Conservation (phyloP, 2,797 vertebrate genomes). For the Sus cebifrons region DNA sequence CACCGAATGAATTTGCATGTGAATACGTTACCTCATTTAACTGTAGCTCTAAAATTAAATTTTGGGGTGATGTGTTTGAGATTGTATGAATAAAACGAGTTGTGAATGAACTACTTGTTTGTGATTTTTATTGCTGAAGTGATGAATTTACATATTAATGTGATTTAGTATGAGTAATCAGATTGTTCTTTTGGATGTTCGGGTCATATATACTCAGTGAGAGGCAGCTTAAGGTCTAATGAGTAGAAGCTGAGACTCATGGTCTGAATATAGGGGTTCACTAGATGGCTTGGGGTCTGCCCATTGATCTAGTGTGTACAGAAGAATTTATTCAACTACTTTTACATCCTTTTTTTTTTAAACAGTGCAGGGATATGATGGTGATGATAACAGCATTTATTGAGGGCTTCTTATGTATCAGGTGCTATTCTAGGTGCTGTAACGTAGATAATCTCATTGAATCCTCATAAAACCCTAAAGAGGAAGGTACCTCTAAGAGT, state of each 20-base stretch:
- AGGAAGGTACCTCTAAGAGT: not conserved
- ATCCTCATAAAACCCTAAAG: not conserved
- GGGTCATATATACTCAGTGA: constrained; percentile 52
- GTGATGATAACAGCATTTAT: not conserved
- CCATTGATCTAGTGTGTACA: constrained; percentile 9
- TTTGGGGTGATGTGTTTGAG: constrained; percentile 72
- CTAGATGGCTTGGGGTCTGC: not conserved
- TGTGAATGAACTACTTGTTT: constrained; percentile 82
- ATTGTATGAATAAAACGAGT: constrained; percentile 76
- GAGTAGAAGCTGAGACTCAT: constrained; percentile 18
- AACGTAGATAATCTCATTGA: constrained; percentile 26
- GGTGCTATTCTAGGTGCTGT: constrained; percentile 10
- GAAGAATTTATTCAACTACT: constrained; percentile 34
- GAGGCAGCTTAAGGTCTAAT: constrained; percentile 1
- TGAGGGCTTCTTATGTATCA: not conserved
- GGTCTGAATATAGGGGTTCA: constrained; percentile 27
- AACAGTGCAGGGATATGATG: not conserved
- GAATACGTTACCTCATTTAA: constrained; percentile 75
- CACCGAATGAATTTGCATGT: constrained; percentile 61
- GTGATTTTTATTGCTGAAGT: constrained; percentile 72
- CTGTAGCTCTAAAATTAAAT: constrained; percentile 64
- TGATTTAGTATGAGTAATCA: constrained; percentile 73
- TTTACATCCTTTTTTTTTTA: not conserved
- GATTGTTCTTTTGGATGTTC: constrained; percentile 75
- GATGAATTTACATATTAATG: constrained; percentile 81